Evolutionary conservation across 2,888 invertebrate species (phyloP).

Genomic region (Tiliacea citrago): DNA sequence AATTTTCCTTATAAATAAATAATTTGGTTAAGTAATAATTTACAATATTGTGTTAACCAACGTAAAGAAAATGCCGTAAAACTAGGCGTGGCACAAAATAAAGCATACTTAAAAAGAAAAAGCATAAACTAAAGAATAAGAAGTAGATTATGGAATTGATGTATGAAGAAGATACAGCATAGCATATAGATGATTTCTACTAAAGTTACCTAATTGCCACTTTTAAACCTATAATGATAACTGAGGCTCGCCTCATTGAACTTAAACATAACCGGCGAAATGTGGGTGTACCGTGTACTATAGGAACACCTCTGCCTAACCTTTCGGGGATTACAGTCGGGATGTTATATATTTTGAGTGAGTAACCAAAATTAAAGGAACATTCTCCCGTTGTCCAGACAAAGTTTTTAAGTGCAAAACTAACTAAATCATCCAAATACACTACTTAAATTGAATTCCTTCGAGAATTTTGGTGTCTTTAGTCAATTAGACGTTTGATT

Average conservation of each 20-base stretch:
- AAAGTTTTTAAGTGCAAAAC: neutral
- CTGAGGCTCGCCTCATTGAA: neutral
- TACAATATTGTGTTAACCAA: neutral
- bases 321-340: neutral
- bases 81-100: neutral
- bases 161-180: neutral
- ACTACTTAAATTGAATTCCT: constrained; percentile 41
- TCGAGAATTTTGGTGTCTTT: constrained; percentile 3
- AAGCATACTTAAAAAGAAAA: neutral
- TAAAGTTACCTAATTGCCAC: neutral
- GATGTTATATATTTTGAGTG: neutral
- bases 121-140: neutral
- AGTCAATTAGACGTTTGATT: constrained; percentile 54
- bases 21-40: constrained; percentile 26
- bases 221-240: neutral
- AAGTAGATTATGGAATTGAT: neutral
- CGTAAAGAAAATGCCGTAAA: neutral
- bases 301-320: neutral
- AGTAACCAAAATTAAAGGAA: constrained; percentile 5
- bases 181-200: too few species aligned
- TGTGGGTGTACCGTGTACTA: neutral
- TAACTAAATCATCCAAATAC: constrained; percentile 13
- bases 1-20: constrained; percentile 37
- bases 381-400: neutral
- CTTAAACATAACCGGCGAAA: too few species aligned